phyloP scores from a whole-genome alignment of 2,888 invertebrate species.

The Drosophila mettleri region DNA sequence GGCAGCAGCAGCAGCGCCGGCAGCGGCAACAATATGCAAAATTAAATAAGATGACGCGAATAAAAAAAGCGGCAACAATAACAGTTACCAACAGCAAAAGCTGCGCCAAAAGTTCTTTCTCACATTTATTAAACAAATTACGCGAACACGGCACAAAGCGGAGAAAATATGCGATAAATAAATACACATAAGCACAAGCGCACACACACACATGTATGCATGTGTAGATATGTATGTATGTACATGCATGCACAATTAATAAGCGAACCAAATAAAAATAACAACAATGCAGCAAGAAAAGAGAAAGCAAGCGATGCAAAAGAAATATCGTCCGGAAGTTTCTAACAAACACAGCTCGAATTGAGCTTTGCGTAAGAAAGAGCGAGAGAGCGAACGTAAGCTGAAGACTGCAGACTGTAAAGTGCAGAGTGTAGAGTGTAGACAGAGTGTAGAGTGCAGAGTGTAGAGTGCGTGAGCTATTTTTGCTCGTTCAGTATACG shows the following conservation, averaged over 20 bases:
- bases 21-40: conserved; percentile 69
- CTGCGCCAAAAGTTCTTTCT: conserved; percentile 54
- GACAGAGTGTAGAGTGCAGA: neutral
- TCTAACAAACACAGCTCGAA: conserved; percentile 21
- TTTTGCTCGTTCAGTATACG: neutral
- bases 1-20: conserved; percentile 21
- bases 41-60: conserved; percentile 77
- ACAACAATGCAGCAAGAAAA: conserved; percentile 35
- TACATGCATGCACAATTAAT: conserved; percentile 36
- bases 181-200: conserved; percentile 27
- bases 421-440: neutral
- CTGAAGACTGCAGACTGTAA: neutral
- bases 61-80: conserved; percentile 55
- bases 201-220: neutral
- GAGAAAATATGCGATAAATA: conserved; percentile 55
- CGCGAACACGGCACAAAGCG: conserved; percentile 38
- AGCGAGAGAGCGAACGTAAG: neutral
- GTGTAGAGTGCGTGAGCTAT: conserved; percentile 2
- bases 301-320: conserved; percentile 50
- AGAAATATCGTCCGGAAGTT: conserved; percentile 45
- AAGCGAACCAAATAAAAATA: conserved; percentile 36
- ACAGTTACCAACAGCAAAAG: conserved; percentile 47
- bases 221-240: neutral
- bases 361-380: conserved; percentile 16
- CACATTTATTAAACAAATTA: conserved; percentile 79